Base-by-base conservation (phyloP, 1,140 invertebrate genomes). In the Elymnias hypermnestra region DNA sequence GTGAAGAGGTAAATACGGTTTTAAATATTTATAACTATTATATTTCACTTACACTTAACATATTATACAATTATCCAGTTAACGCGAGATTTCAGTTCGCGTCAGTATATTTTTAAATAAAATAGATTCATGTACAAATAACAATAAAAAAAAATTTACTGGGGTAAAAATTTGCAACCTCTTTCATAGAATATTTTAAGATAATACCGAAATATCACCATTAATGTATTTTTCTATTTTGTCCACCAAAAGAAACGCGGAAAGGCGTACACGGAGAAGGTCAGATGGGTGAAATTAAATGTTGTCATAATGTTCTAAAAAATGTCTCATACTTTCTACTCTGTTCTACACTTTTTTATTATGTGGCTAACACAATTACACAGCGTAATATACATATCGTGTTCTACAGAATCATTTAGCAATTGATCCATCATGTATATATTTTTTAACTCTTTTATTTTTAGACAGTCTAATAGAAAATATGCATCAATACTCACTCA, bases 1-100 rank as follows among this genome's bases (percentile, higher is more conserved):
- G 88, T 17, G 90, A 91, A 38, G 93, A 94, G 62, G 92, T 94
- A 87, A 72, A 1, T 33, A 56, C 12, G 25, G 2, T 15, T 40
- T 28, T 21, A 23, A 22, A 36, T 15, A 22, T 8, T 15, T 29
- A 26, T 26, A 36, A 6, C n/a, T n/a, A n/a, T n/a, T n/a, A n/a
- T n/a, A n/a, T n/a, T n/a, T n/a, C n/a, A n/a, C n/a, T n/a, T 37
- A 37, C 29, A 28, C 26, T 12, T 29, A 36, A 36, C 15, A 23
- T 19, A 23, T 14, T 31, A 25, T 25, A 23, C 19, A 10, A 17
- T 35, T 9, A n/a, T n/a, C n/a, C n/a, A n/a, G n/a, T n/a, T n/a
- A n/a, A n/a, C n/a, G n/a, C n/a, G n/a, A n/a, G n/a, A n/a, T n/a
- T n/a, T n/a, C n/a, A n/a, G n/a, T n/a, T n/a, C n/a, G n/a, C n/a